Percentiles rank a stretch among this genome's conserved stretches.
These are phyloP conservation scores for Notodonta ziczac DNA, from an alignment of 2,888 invertebrate species.

Conservation along the genomic window DNA sequence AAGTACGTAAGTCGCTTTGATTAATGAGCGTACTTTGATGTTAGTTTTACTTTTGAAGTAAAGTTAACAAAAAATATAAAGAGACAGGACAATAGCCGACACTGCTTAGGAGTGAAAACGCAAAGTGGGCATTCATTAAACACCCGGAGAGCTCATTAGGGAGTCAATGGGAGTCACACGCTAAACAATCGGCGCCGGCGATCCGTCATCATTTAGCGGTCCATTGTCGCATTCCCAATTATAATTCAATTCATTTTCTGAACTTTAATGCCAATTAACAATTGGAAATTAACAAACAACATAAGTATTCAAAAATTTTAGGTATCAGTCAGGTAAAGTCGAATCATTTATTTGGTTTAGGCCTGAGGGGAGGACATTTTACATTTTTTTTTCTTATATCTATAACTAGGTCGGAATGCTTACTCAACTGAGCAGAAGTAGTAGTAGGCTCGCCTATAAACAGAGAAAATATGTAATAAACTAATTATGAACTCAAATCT, in stretches of 20 bases:
- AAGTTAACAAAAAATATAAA: conserved; percentile 14
- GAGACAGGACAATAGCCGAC: conserved; percentile 19
- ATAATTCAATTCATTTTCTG: conserved; percentile 65
- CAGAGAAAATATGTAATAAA: too few species aligned
- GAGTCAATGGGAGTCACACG: conserved; percentile 60
- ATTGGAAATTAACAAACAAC: conserved; percentile 1
- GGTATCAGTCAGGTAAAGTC: too few species aligned
- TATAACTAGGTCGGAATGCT: too few species aligned
- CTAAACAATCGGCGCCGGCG: conserved; percentile 64
- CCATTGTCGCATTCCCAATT: conserved; percentile 69
- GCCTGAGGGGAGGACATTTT: too few species aligned
- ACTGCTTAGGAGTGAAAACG: conserved; percentile 46
- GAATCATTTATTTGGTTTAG: too few species aligned
- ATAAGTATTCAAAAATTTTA: too few species aligned
- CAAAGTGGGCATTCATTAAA: conserved; percentile 62
- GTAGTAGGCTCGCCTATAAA: too few species aligned
- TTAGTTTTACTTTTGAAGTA: conserved; percentile 16
- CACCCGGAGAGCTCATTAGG: conserved; percentile 67
- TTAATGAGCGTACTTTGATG: conserved; percentile 6
- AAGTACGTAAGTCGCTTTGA: conserved; percentile 5
- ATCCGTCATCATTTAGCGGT: conserved; percentile 65
- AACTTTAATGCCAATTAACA: conserved; percentile 53
- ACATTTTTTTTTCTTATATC: too few species aligned
- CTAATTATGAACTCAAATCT: too few species aligned
- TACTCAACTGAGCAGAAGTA: too few species aligned